These are phyloP conservation scores for Oryctes rhinoceros DNA, from an alignment of 1,140 invertebrate genomes.

Conservation along the genomic window DNA sequence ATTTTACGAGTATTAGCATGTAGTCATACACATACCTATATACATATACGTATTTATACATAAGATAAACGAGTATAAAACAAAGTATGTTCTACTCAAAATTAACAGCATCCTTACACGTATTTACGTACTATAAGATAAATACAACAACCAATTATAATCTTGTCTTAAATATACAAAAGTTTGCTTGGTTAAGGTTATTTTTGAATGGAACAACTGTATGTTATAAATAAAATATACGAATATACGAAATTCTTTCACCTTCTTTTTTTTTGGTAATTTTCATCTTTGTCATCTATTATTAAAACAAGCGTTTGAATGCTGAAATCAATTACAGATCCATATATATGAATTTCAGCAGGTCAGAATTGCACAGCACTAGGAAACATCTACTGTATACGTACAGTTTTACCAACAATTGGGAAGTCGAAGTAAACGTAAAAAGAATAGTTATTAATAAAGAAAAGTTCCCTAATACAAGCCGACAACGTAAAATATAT, in stretches of 20 bases:
- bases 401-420: conserved; percentile 44
- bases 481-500: conserved; percentile 22
- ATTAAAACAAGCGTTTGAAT: conserved; percentile 53
- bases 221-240: neutral
- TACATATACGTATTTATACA: no score
- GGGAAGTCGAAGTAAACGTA: conserved; percentile 22
- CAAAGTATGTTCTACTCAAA: conserved; percentile 15
- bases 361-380: conserved; percentile 59
- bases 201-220: conserved; percentile 26
- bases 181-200: neutral
- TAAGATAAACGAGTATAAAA: neutral
- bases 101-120: neutral
- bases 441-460: conserved; percentile 4
- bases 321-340: conserved; percentile 60
- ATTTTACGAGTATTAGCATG: no score
- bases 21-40: no score
- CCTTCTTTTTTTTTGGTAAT: neutral
- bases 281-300: neutral
- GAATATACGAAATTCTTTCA: neutral
- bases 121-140: neutral
- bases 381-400: conserved; percentile 48
- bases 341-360: conserved; percentile 52
- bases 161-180: conserved; percentile 10
- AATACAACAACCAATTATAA: neutral
- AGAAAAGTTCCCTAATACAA: conserved; percentile 38